phyloP scores from a whole-genome alignment of 2,113 vertebrate species.

The Sus scrofa region T2T-Sscrofa CM000818.6:73504501-73505000 shows the following conservation, averaged over 20 bases:
- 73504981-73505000: not conserved
- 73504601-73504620: not conserved
- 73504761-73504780: slow-evolving; percentile 63
- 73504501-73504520: slow-evolving; percentile 67
- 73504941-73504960: not conserved
- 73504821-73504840: slow-evolving; percentile 14
- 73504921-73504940: not conserved
- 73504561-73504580: slow-evolving; percentile 66
- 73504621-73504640: not conserved
- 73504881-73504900: slow-evolving; percentile 37
- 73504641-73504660: not conserved
- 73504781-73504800: not conserved
- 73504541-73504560: slow-evolving; percentile 58
- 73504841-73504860: not conserved
- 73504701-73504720: slow-evolving; percentile 45
- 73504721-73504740: slow-evolving; percentile 76
- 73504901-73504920: not conserved
- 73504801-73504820: slow-evolving; percentile 52
- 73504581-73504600: slow-evolving; percentile 40
- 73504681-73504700: slow-evolving; percentile 69
- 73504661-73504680: not conserved
- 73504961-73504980: slow-evolving; percentile 19
- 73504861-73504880: not conserved
- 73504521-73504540: slow-evolving; percentile 71
- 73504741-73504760: slow-evolving; percentile 66